A percentile compares a stretch with the other conserved stretches of the same genome.
phyloP scores from a whole-genome alignment of 1,140 invertebrate genomes.

The Leptinotarsa undecemlineata region DNA sequence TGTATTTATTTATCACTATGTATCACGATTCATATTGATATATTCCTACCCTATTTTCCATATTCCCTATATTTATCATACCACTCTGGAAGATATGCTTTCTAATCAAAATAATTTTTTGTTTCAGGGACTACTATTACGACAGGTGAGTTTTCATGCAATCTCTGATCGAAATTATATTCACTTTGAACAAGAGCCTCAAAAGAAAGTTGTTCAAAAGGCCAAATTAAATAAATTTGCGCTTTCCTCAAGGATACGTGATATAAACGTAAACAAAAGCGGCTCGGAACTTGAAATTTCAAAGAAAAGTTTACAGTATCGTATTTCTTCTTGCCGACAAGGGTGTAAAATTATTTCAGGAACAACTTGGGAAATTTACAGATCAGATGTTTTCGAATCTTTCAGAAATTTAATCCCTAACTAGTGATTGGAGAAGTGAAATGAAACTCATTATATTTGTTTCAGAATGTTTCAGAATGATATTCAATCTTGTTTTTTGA shows the following conservation, averaged over 20 bases:
- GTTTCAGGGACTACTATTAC: constrained; percentile 65
- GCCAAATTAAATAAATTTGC: not conserved
- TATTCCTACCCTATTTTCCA: no score
- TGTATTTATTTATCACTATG: no score
- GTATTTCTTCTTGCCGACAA: not conserved
- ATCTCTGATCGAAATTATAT: no score
- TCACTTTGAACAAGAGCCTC: no score
- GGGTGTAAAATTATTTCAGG: not conserved
- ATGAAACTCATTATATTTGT: no score
- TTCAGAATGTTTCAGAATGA: no score
- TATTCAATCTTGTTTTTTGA: no score
- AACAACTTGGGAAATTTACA: not conserved
- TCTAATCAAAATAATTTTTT: constrained; percentile 44
- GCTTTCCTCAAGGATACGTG: not conserved
- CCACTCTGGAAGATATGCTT: no score
- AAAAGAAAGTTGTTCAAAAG: not conserved
- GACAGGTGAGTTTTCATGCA: constrained; percentile 58
- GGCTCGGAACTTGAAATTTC: not conserved
- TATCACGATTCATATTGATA: no score
- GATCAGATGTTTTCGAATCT: not conserved
- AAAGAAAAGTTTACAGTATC: constrained; percentile 1
- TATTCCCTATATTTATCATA: no score
- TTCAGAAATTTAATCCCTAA: not conserved
- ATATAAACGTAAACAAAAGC: not conserved
- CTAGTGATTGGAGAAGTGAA: no score